Evolutionary conservation across 2,797 vertebrate species (phyloP).

Genomic region (Enteromius fasciolatus): DNA sequence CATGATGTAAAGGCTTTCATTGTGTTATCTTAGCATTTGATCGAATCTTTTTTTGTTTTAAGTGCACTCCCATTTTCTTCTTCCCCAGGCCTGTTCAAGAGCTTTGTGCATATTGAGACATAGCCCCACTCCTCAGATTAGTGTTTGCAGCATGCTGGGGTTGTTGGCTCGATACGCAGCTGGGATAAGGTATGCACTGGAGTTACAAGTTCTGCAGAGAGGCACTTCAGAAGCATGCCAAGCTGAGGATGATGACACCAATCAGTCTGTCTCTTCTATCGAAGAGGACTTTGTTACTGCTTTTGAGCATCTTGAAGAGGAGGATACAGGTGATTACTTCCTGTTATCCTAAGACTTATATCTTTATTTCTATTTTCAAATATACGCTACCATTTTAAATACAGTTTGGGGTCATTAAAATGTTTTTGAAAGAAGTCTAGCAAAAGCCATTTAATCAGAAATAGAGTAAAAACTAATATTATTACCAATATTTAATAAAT

Average conservation of each 20-base stretch:
- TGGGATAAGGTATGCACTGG: constrained; percentile 85
- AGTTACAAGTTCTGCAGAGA: constrained; percentile 80
- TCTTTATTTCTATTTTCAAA: neutral
- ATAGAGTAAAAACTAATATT: neutral
- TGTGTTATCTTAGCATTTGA: neutral
- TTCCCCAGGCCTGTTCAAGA: constrained; percentile 76
- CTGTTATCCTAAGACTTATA: neutral
- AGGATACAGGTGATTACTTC: constrained; percentile 74
- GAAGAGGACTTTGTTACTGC: constrained; percentile 99
- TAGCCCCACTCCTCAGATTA: constrained; percentile 77
- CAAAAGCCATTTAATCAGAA: neutral
- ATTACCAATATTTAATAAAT: neutral
- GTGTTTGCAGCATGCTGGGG: constrained; percentile 80
- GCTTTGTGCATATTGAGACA: constrained; percentile 89
- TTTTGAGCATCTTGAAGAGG: constrained; percentile 95
- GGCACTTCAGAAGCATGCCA: constrained; percentile 72
- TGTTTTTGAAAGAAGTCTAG: neutral
- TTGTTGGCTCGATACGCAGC: constrained; percentile 88
- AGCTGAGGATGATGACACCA: constrained; percentile 93
- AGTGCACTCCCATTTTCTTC: constrained; percentile 12
- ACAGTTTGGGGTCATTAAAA: neutral
- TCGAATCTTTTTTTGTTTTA: neutral
- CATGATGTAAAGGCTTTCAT: neutral
- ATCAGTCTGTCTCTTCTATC: constrained; percentile 96
- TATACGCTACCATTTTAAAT: neutral